Base-by-base conservation (phyloP, 2,888 invertebrate genomes). In the Harmothoe impar region DNA sequence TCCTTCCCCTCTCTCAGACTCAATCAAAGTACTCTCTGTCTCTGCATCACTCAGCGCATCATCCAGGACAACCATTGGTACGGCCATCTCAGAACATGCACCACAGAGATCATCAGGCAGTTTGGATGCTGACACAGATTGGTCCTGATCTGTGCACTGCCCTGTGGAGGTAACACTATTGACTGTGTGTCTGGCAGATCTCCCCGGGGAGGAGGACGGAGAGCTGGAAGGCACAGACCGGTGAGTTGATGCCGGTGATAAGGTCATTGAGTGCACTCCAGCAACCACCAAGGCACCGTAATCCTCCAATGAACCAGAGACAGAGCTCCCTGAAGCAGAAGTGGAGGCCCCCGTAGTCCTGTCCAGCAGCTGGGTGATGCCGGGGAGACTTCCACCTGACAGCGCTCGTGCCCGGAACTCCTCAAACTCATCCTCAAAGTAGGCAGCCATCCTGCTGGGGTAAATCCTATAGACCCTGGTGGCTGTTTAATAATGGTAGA, bases 361-460 rank as follows among this genome's bases (percentile, higher is more conserved):
- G 23, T 56, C 31, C 33, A 23, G 68, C n/a, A 86, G 86, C 31
- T 86, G 86, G 54, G 52, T 17, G 52, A 86, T 29, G 54, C 86
- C 52, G 29, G 86, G 86, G 1, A 90, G 90, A 23, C 29, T 90
- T n/a, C 90, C 90, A 15, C 90, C 90, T 0, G 85, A 86, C 56
- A 84, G 29, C n/a, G 90, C 90, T 23, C 90, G 31, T n/a, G 85
- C 85, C 51, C 90, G 85, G 52, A 85, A 90, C 86, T 90, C 90
- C 72, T 90, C 90, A 29, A 90, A 90, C 72, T 90, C 90, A 29
- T 90, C 90, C 29, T 29, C 31, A 29, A 86, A 86, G 54, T 54
- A 54, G 7, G 35, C 33, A 0, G 81, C 81, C 81, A 81, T 81
- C n/a, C n/a, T 62, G 62, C 43, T 43, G 10, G 3, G 43, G 43